phyloP scores from a whole-genome alignment of 2,113 vertebrate genomes.

The Megaleporinus macrocephalus region DNA sequence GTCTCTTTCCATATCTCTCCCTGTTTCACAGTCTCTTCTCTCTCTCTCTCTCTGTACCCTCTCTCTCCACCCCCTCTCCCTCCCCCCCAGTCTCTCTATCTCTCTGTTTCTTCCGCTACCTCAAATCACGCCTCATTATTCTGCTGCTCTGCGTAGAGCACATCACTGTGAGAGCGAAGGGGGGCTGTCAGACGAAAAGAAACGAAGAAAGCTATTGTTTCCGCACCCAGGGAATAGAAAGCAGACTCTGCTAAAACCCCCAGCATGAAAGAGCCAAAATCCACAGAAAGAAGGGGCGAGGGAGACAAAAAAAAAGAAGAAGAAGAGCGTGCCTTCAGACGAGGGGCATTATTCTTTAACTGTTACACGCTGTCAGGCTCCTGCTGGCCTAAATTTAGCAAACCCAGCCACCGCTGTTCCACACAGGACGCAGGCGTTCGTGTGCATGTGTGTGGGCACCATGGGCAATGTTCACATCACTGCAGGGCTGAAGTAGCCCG shows the following conservation, averaged over 20 bases:
- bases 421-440: background rate
- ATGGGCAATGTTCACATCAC: too few species aligned
- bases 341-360: slow-evolving; percentile 32
- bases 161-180: slow-evolving; percentile 66
- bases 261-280: slow-evolving; percentile 56
- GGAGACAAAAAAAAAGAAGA: slow-evolving; percentile 24
- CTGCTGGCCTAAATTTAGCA: slow-evolving; percentile 40
- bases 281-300: slow-evolving; percentile 36
- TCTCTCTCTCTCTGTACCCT: too few species aligned
- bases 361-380: slow-evolving; percentile 38
- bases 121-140: slow-evolving; percentile 74
- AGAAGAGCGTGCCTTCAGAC: slow-evolving; percentile 13
- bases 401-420: slow-evolving; percentile 20
- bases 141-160: slow-evolving; percentile 59
- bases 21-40: too few species aligned
- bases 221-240: slow-evolving; percentile 62
- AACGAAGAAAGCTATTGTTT: slow-evolving; percentile 63
- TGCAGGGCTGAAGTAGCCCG: too few species aligned
- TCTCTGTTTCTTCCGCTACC: slow-evolving; percentile 15
- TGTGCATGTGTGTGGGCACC: background rate
- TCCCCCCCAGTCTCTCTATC: too few species aligned
- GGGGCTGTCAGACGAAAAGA: slow-evolving; percentile 70
- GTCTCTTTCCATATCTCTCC: too few species aligned
- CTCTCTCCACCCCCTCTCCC: background rate
- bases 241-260: slow-evolving; percentile 52